Evolutionary conservation across 2,797 vertebrate genomes (phyloP).

Genomic region (Rhincodon typus): DNA sequence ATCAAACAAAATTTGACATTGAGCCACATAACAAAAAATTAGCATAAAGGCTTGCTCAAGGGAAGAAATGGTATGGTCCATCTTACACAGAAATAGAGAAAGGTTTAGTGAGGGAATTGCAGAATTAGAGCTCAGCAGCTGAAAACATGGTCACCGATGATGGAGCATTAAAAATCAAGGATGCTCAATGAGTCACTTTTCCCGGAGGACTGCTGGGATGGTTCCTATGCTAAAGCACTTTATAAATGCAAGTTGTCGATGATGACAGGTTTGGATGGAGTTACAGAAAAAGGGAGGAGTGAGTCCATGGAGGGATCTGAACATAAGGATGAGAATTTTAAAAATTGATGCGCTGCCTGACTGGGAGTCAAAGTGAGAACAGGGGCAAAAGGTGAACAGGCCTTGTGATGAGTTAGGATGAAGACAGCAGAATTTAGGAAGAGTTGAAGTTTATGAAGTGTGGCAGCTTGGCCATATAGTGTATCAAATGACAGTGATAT

Average conservation of each 20-base stretch:
- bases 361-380: background rate
- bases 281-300: background rate
- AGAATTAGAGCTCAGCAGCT: background rate
- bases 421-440: background rate
- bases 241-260: background rate
- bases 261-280: background rate
- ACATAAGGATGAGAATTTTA: background rate
- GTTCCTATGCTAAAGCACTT: background rate
- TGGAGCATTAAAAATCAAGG: background rate
- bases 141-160: background rate
- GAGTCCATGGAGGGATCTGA: background rate
- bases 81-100: background rate
- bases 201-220: background rate
- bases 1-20: background rate
- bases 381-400: background rate
- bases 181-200: background rate
- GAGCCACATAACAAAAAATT: background rate
- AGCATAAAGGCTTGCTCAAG: background rate
- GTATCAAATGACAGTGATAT: background rate
- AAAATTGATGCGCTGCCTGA: background rate
- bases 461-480: background rate
- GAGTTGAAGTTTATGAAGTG: background rate
- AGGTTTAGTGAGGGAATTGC: background rate
- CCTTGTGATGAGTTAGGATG: background rate
- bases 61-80: background rate